Percentiles rank a stretch among this genome's conserved stretches.
These are phyloP conservation scores for Brienomyrus brachyistius DNA, from an alignment of 2,113 vertebrate genomes.

Conservation along the genomic window DNA sequence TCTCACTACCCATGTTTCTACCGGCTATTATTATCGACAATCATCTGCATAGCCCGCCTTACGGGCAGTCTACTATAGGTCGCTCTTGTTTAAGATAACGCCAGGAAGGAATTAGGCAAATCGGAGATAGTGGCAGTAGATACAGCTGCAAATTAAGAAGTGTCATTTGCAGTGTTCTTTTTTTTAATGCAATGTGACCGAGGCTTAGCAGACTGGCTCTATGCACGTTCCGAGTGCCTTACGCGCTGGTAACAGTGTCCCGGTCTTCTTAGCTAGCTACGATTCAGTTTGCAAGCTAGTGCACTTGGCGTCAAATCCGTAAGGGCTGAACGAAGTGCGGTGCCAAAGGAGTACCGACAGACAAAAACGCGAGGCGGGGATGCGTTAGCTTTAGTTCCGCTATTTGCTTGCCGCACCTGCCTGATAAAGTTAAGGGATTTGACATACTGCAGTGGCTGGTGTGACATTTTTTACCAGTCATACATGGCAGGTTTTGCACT, in stretches of 20 bases:
- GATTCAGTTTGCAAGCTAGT: slow-evolving; percentile 5
- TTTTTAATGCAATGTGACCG: neutral
- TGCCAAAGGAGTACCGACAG: neutral
- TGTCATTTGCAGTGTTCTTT: neutral
- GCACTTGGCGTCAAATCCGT: neutral
- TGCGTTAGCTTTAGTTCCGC: neutral
- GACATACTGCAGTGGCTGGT: neutral
- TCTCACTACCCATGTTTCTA: neutral
- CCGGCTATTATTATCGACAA: slow-evolving; percentile 14
- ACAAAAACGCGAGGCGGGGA: neutral
- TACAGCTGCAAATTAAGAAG: neutral
- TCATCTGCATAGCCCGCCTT: neutral
- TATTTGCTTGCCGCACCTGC: neutral
- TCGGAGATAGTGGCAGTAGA: neutral
- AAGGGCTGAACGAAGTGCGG: neutral
- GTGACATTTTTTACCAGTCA: neutral
- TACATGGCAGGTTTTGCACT: neutral
- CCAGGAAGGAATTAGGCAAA: slow-evolving; percentile 15
- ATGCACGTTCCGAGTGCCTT: neutral
- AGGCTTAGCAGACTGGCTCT: neutral
- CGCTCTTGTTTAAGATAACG: neutral
- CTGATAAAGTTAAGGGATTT: neutral
- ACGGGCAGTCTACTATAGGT: neutral
- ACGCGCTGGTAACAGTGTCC: neutral
- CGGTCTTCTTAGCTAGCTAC: neutral